phyloP scores from a whole-genome alignment of 2,888 invertebrate species.

The Sympetrum striolatum region DNA sequence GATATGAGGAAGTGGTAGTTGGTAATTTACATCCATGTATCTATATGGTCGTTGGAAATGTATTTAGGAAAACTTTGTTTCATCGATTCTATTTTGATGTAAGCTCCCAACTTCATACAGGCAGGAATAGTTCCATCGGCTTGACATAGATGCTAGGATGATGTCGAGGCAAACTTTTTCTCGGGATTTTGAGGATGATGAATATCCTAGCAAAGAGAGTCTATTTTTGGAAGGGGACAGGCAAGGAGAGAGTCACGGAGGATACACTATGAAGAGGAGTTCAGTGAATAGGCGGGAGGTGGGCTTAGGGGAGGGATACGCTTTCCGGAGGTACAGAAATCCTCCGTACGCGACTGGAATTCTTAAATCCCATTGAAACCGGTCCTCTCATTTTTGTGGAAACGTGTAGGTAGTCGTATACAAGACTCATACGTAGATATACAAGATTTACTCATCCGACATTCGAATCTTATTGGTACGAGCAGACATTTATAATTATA shows the following conservation, averaged over 20 bases:
- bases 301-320: background rate
- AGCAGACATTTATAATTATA: background rate
- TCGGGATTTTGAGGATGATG: too few species aligned
- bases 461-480: background rate
- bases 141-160: too few species aligned
- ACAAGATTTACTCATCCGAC: too few species aligned
- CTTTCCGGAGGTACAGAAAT: background rate
- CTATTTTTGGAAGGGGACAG: background rate
- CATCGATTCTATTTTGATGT: too few species aligned
- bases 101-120: too few species aligned
- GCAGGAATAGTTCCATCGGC: too few species aligned
- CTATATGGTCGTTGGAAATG: too few species aligned
- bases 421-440: background rate
- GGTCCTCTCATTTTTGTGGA: background rate
- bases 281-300: background rate
- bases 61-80: too few species aligned
- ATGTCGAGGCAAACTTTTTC: too few species aligned
- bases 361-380: background rate
- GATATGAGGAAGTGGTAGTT: too few species aligned
- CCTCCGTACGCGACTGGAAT: slow-evolving; percentile 5
- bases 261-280: background rate
- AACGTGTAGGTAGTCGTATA: background rate
- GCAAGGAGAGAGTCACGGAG: background rate
- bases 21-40: too few species aligned
- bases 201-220: background rate